These are phyloP conservation scores for Rostratula benghalensis DNA, from an alignment of 2,113 vertebrate genomes.

Conservation along the genomic window DNA sequence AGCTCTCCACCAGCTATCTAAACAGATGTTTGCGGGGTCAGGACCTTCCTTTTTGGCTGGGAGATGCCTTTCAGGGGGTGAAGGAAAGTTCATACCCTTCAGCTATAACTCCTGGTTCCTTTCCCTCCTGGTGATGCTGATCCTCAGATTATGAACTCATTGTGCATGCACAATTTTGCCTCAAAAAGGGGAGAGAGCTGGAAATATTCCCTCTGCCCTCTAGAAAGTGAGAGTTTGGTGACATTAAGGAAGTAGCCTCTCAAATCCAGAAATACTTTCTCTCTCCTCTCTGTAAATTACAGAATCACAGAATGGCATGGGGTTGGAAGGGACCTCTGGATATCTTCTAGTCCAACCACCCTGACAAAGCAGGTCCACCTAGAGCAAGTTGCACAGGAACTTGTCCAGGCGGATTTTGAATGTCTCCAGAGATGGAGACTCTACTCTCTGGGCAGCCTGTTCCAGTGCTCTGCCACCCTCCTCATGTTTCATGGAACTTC, in stretches of 20 bases:
- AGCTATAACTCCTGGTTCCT: background rate
- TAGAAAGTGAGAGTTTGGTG: background rate
- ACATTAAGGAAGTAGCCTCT: background rate
- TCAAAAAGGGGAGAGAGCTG: background rate
- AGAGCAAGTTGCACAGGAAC: too few relatives aligned
- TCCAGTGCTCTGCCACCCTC: too few relatives aligned
- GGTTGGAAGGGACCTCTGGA: too few relatives aligned
- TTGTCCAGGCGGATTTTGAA: too few relatives aligned
- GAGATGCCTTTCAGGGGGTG: background rate
- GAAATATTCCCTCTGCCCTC: background rate
- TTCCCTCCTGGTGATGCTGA: background rate
- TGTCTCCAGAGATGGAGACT: too few relatives aligned
- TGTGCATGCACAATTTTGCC: background rate
- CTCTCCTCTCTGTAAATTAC: background rate
- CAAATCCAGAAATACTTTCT: background rate
- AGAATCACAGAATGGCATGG: too few relatives aligned
- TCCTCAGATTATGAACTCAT: background rate
- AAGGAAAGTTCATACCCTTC: background rate
- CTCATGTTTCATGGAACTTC: too few relatives aligned
- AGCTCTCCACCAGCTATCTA: background rate
- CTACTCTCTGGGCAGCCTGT: too few relatives aligned
- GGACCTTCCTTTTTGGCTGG: background rate
- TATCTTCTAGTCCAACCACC: too few relatives aligned
- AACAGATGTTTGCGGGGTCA: background rate
- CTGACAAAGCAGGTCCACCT: too few relatives aligned